phyloP scores from a whole-genome alignment of 1,140 invertebrate genomes.

The Bombyx mandarina region DNA sequence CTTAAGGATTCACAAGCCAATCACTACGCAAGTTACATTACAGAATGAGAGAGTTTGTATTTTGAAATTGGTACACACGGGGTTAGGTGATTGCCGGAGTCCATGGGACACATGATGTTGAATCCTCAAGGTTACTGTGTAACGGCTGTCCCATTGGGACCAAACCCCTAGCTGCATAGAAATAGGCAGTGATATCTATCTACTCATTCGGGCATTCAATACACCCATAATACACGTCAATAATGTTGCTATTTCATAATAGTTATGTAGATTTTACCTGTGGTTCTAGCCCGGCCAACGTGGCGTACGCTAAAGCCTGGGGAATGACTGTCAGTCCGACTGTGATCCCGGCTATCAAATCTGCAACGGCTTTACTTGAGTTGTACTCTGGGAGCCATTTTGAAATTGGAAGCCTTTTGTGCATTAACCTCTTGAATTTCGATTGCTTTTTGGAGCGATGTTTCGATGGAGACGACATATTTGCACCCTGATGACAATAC shows the following conservation, averaged over 20 bases:
- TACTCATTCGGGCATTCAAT: too few relatives aligned
- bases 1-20: too few relatives aligned
- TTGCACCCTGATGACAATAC: slow-evolving; percentile 26
- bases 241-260: background rate
- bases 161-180: too few relatives aligned
- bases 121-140: too few relatives aligned
- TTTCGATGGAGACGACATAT: slow-evolving; percentile 58
- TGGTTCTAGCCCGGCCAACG: slow-evolving; percentile 84
- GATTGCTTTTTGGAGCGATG: slow-evolving; percentile 47
- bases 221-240: too few relatives aligned
- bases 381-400: slow-evolving; percentile 82
- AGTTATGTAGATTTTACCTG: slow-evolving; percentile 72
- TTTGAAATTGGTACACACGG: too few relatives aligned
- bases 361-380: slow-evolving; percentile 79
- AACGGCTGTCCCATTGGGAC: too few relatives aligned
- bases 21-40: too few relatives aligned
- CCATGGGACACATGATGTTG: too few relatives aligned
- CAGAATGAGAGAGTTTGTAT: too few relatives aligned
- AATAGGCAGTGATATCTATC: too few relatives aligned
- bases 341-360: slow-evolving; percentile 86
- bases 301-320: slow-evolving; percentile 89
- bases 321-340: slow-evolving; percentile 92
- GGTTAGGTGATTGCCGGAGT: too few relatives aligned
- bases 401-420: slow-evolving; percentile 55
- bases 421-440: slow-evolving; percentile 40